A percentile compares a stretch with the other conserved stretches of the same genome.
phyloP scores from a whole-genome alignment of 1,140 invertebrate genomes.

The Brachionus rotundiformis region DNA sequence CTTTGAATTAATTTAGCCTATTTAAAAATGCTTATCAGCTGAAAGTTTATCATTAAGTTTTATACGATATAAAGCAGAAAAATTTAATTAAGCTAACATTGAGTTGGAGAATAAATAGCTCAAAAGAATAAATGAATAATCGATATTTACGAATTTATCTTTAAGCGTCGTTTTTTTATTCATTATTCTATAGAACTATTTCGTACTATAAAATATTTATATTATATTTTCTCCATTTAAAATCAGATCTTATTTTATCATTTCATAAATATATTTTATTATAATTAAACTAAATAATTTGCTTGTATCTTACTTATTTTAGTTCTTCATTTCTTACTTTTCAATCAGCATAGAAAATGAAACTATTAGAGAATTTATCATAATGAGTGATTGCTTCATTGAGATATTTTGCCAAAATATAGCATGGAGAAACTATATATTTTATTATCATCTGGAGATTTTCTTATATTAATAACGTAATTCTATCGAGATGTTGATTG shows the following conservation, averaged over 20 bases:
- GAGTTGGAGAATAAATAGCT: not conserved
- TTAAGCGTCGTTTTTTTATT: slow-evolving; percentile 6
- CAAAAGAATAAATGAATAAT: slow-evolving; percentile 36
- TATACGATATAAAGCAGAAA: not conserved
- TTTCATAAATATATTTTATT: slow-evolving; percentile 34
- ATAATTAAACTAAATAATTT: not conserved
- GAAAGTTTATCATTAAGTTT: not conserved
- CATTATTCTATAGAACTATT: not conserved
- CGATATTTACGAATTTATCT: slow-evolving; percentile 41
- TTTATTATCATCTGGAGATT: slow-evolving; percentile 5
- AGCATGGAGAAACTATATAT: not conserved
- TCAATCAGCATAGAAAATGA: not conserved
- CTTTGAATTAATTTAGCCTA: not conserved
- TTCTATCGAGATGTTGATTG: not conserved
- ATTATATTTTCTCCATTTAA: slow-evolving; percentile 30
- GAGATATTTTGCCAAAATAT: not conserved
- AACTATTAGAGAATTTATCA: slow-evolving; percentile 26
- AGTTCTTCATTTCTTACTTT: not conserved
- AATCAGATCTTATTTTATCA: slow-evolving; percentile 33
- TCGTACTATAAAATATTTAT: slow-evolving; percentile 3
- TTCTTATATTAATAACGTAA: not conserved
- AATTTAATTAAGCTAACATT: slow-evolving; percentile 11
- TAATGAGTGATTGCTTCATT: slow-evolving; percentile 25
- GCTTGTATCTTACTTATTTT: not conserved
- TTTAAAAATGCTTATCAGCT: not conserved